Evolutionary conservation across 2,888 invertebrate species (phyloP).

Genomic region (Cynaeus angustus): DNA sequence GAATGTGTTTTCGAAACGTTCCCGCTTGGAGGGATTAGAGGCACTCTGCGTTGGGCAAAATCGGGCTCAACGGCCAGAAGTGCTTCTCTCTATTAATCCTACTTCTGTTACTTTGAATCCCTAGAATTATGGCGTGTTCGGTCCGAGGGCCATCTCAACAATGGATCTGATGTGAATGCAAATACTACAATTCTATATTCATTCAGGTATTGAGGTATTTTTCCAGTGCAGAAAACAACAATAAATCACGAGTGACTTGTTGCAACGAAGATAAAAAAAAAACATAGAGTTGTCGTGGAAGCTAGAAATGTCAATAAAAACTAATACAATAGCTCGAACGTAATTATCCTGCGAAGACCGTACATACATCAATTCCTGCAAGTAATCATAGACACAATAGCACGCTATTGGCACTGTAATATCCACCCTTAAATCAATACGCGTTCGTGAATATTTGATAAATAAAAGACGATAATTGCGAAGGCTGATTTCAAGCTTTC

Average conservation of each 20-base stretch:
- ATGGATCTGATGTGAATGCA: slow-evolving; percentile 20
- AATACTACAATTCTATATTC: neutral
- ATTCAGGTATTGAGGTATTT: slow-evolving; percentile 7
- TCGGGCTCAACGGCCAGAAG: slow-evolving; percentile 18
- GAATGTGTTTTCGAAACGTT: slow-evolving; percentile 43
- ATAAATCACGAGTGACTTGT: slow-evolving; percentile 1
- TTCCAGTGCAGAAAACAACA: neutral
- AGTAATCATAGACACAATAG: slow-evolving; percentile 19
- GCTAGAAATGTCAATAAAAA: slow-evolving; percentile 15
- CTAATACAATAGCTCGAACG: neutral
- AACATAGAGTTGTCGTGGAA: neutral
- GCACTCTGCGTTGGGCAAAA: slow-evolving; percentile 18
- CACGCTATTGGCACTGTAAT: slow-evolving; percentile 12
- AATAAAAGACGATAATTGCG: slow-evolving; percentile 22
- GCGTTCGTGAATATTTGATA: slow-evolving; percentile 23
- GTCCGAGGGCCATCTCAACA: slow-evolving; percentile 10
- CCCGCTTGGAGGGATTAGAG: slow-evolving; percentile 30
- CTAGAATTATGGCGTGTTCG: slow-evolving; percentile 38
- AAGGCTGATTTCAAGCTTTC: slow-evolving; percentile 9
- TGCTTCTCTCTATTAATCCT: slow-evolving; percentile 37
- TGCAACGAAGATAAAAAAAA: neutral
- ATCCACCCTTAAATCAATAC: slow-evolving; percentile 19
- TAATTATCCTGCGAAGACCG: slow-evolving; percentile 30
- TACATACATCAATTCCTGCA: slow-evolving; percentile 22
- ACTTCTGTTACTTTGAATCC: slow-evolving; percentile 39